Conservation (phyloP, 2,113 vertebrate species). For the Alligator sinensis region DNA sequence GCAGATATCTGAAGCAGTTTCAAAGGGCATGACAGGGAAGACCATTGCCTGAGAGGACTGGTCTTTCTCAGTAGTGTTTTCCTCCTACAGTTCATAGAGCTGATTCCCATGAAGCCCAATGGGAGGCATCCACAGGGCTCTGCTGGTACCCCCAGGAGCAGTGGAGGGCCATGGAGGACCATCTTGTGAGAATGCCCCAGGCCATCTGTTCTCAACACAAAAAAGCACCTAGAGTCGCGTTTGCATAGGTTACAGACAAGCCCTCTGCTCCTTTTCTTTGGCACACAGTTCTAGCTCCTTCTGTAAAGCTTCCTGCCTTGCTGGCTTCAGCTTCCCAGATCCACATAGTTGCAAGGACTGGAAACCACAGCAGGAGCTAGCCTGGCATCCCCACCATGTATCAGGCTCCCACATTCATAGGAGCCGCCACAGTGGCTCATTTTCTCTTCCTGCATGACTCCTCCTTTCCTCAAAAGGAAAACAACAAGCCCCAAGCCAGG, state of each 20-base stretch:
- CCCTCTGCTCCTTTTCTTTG: background rate
- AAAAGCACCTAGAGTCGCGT: background rate
- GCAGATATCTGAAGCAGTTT: background rate
- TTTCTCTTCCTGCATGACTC: constrained; percentile 27
- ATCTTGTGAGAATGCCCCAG: background rate
- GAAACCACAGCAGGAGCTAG: constrained; percentile 1
- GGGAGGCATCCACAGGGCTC: background rate
- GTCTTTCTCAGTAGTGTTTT: background rate
- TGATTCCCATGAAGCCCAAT: background rate
- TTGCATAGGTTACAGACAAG: fast-evolving
- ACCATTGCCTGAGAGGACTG: background rate
- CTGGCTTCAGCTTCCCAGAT: constrained; percentile 30
- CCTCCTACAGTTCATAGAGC: background rate
- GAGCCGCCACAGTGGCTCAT: background rate
- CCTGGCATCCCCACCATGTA: background rate
- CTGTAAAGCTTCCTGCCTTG: constrained; percentile 1
- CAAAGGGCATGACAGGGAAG: background rate
- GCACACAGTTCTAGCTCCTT: background rate
- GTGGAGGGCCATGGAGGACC: too few species aligned
- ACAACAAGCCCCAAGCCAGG: constrained; percentile 51
- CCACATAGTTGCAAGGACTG: fast-evolving
- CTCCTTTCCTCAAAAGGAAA: constrained; percentile 56
- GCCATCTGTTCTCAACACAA: background rate
- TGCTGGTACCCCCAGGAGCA: background rate
- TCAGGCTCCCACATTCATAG: background rate